These are phyloP conservation scores for Pygmarrhopalites habei DNA, from an alignment of 1,140 invertebrate genomes.

Conservation along the genomic window DNA sequence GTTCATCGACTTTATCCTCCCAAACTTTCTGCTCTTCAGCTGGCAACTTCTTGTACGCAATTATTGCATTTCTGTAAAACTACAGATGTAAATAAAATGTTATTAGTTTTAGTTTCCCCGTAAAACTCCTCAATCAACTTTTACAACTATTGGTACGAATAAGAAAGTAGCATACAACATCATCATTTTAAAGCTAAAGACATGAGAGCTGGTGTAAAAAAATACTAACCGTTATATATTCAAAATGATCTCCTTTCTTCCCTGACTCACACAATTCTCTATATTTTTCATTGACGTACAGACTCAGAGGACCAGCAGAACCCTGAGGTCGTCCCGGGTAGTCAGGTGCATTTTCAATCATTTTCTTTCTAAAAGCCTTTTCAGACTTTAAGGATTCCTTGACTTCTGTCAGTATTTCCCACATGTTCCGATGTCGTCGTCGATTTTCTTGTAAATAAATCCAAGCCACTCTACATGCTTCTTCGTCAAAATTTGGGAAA, in stretches of 20 bases:
- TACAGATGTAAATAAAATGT: background rate
- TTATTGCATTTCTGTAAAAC: too few relatives aligned
- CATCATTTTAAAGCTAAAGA: too few relatives aligned
- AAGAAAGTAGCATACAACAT: too few relatives aligned
- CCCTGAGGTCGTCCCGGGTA: background rate
- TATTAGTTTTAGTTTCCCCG: too few relatives aligned
- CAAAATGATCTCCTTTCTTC: background rate
- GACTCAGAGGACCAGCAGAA: background rate
- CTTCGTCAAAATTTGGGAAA: background rate
- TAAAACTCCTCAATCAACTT: too few relatives aligned
- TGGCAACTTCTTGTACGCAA: too few relatives aligned
- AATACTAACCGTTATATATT: background rate
- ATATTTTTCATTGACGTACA: background rate
- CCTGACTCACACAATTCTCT: background rate
- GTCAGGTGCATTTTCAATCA: background rate
- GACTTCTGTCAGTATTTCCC: background rate
- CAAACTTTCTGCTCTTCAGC: background rate
- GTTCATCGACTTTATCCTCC: background rate
- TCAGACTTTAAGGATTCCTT: background rate
- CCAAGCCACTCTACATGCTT: background rate
- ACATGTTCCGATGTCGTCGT: background rate
- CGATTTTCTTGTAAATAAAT: background rate
- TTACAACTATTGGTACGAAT: too few relatives aligned
- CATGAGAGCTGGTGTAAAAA: background rate
- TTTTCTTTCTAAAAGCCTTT: background rate